Base-by-base conservation (phyloP, 2,888 invertebrate species). In the Unio pictorum region DNA sequence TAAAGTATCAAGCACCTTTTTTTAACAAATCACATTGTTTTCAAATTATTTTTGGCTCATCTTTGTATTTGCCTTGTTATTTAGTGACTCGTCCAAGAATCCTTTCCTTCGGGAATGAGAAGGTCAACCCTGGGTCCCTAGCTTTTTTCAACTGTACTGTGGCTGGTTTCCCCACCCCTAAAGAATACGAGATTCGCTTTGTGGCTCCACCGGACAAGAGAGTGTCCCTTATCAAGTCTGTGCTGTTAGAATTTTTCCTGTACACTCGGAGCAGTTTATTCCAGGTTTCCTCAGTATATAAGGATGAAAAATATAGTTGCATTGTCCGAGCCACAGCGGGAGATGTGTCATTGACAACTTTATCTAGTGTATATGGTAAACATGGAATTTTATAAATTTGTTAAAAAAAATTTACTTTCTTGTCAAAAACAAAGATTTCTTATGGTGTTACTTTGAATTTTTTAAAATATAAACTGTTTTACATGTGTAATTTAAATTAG, bases 121-220 rank as follows among this genome's bases (percentile, higher is more conserved):
- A 81, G 64, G 86, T 85, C 17, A 86, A 86, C 69, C 84, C 86
- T 2, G 84, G 85, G 2, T 82, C 84, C 60, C 69, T 79, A 8
- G 73, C 84, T 8, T 71, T 74, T 11, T 85, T 87, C 71, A 87
- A 87, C 78, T 87, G 87, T 69, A 86, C 87, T 4, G 84, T 85
- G 8, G 79, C 84, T 11, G 84, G 86, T 17, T 83, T 78, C 69
- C 87, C 87, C 3, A 82, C 82, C 15, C 86, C 85, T 6, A 66
- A 69, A 57, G 78, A 81, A 56, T 78, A 72, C 54, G 85, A 86
- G 59, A 82, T 87, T 17, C 70, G 68, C 17, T 69, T 87, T 54
- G 64, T 74, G 55, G 82, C 81, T 28, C 81, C 84, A 8, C 66
- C 71, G 4, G 78, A 79, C 8, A 81, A 82, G 64, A 66, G 75